Conservation (phyloP, 2,888 invertebrate species). For the Ennomos erosarius region DNA sequence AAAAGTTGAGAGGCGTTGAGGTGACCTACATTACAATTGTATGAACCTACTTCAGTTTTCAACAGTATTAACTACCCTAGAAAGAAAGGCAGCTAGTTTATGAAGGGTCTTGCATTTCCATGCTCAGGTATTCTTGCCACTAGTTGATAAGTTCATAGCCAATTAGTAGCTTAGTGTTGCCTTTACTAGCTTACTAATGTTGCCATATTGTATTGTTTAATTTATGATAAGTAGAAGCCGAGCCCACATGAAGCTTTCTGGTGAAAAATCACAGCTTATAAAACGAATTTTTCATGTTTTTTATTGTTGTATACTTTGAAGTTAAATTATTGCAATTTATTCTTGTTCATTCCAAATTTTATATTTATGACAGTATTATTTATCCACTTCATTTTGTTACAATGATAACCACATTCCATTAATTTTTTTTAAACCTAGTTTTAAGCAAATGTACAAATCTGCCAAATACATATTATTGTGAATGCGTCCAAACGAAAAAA, state of each 20-base stretch:
- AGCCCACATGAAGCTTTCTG: slow-evolving; percentile 1
- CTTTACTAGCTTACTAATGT: slow-evolving; percentile 18
- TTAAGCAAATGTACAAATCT: slow-evolving; percentile 56
- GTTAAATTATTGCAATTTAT: neutral
- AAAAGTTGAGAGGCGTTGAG: too few species aligned
- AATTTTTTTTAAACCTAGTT: slow-evolving; percentile 43
- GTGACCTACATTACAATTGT: too few species aligned
- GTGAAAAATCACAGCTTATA: slow-evolving; percentile 4
- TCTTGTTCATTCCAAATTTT: slow-evolving; percentile 9
- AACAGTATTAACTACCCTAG: slow-evolving; percentile 5
- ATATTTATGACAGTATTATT: slow-evolving; percentile 39
- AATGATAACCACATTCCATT: slow-evolving; percentile 25
- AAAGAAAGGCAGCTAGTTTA: slow-evolving; percentile 23
- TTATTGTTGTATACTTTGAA: too few species aligned
- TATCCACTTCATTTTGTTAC: slow-evolving; percentile 33
- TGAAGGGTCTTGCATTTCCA: slow-evolving; percentile 38
- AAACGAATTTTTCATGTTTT: too few species aligned
- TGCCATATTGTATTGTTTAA: slow-evolving; percentile 19
- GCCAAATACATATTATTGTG: slow-evolving; percentile 46
- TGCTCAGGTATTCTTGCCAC: slow-evolving; percentile 68
- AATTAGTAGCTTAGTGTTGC: slow-evolving; percentile 29
- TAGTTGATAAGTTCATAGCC: slow-evolving; percentile 41
- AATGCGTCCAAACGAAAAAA: slow-evolving; percentile 51
- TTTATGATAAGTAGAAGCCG: slow-evolving; percentile 6
- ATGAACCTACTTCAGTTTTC: slow-evolving; percentile 9